These are phyloP conservation scores for Sebastes minor DNA, from an alignment of 2,797 vertebrate species.

Conservation along the genomic window DNA sequence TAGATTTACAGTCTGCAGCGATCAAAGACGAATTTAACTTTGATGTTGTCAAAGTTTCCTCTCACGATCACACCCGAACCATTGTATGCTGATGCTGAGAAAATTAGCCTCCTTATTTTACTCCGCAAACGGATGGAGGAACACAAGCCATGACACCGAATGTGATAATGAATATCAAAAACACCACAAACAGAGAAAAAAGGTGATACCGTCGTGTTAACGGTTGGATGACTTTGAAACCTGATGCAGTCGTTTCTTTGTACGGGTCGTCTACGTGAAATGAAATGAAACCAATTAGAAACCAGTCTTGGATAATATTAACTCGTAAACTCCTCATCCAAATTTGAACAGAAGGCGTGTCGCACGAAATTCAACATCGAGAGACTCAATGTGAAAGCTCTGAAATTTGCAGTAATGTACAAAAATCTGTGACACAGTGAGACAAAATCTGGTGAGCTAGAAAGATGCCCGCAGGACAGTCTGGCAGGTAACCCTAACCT, in stretches of 20 bases:
- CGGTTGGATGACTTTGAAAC: background rate
- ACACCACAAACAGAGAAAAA: background rate
- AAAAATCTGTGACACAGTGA: background rate
- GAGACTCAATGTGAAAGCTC: background rate
- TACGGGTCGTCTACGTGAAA: background rate
- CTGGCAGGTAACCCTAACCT: background rate
- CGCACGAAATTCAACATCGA: background rate
- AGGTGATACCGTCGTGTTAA: background rate
- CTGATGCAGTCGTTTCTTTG: background rate
- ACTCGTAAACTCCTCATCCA: background rate
- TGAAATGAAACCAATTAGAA: background rate
- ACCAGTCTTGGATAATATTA: background rate
- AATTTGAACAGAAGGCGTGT: background rate
- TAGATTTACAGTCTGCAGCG: slow-evolving; percentile 52
- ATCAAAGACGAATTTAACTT: slow-evolving; percentile 61
- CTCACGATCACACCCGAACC: slow-evolving; percentile 22
- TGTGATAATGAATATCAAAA: background rate
- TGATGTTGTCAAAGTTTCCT: slow-evolving; percentile 45
- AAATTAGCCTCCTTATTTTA: background rate
- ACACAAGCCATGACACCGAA: background rate
- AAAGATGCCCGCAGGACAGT: background rate
- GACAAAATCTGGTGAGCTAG: background rate
- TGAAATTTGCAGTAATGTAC: background rate
- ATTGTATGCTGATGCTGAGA: slow-evolving; percentile 17
- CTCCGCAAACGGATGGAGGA: slow-evolving; percentile 6